These are phyloP conservation scores for Ceriagrion tenellum DNA, from an alignment of 2,888 invertebrate species.

Conservation along the genomic window DNA sequence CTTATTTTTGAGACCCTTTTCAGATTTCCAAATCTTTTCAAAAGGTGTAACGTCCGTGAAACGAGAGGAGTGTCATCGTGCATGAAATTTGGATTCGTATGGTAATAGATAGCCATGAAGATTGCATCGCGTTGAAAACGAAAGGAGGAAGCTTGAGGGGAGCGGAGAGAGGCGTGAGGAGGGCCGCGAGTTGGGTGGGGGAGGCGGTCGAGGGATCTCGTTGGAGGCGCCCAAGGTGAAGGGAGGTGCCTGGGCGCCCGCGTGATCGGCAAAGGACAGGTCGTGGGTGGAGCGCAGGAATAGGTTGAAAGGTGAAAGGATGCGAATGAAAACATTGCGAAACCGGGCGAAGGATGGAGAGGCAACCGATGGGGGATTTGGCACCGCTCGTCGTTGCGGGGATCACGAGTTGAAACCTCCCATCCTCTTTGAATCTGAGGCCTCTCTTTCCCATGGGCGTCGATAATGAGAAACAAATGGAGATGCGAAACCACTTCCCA, in stretches of 20 bases:
- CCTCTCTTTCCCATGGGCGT: not conserved
- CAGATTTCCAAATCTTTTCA: no score
- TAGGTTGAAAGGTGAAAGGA: conserved; percentile 18
- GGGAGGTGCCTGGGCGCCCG: not conserved
- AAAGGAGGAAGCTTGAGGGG: not conserved
- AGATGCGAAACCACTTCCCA: no score
- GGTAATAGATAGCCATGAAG: no score
- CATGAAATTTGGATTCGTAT: no score
- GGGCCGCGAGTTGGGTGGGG: no score
- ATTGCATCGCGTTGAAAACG: no score
- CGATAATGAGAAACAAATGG: no score
- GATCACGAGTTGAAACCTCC: not conserved
- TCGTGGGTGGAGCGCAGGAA: not conserved
- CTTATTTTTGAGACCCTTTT: no score
- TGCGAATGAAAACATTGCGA: not conserved
- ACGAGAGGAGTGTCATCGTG: no score
- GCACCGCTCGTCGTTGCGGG: not conserved
- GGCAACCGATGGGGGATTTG: not conserved
- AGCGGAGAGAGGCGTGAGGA: no score
- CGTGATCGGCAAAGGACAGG: not conserved
- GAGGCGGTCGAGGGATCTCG: not conserved
- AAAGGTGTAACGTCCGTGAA: no score
- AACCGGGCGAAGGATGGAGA: not conserved
- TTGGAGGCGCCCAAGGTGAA: not conserved
- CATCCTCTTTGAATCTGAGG: not conserved